Evolutionary conservation across 2,888 invertebrate genomes (phyloP).

Genomic region (Eugnorisma glareosa): DNA sequence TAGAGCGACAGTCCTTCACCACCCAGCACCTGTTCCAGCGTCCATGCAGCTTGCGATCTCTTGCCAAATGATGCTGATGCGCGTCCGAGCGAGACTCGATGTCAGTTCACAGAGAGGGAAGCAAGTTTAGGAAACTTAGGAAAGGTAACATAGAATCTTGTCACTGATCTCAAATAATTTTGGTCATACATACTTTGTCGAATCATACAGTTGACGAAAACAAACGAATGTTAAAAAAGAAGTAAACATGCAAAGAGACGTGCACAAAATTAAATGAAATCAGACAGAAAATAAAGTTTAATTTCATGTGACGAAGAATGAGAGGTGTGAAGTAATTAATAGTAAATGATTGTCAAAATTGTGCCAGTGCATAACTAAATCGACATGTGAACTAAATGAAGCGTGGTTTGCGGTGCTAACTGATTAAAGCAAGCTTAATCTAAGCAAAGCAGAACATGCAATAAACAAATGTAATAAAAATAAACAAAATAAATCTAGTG

Average conservation of each 20-base stretch:
- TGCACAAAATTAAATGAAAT: conserved; percentile 90
- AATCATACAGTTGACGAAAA: conserved; percentile 59
- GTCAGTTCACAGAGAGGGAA: conserved; percentile 75
- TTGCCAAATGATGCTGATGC: conserved; percentile 83
- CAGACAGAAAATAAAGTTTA: conserved; percentile 74
- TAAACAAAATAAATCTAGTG: conserved; percentile 70
- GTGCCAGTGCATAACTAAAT: conserved; percentile 58
- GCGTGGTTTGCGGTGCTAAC: conserved; percentile 70
- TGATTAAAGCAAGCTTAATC: conserved; percentile 71
- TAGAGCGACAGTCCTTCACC: conserved; percentile 82
- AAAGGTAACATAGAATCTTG: conserved; percentile 84
- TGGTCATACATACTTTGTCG: conserved; percentile 68
- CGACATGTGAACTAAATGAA: conserved; percentile 65
- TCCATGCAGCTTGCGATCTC: conserved; percentile 87
- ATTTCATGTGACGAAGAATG: conserved; percentile 55
- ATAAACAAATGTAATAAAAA: conserved; percentile 73
- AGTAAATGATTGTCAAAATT: conserved; percentile 51
- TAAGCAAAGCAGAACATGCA: conserved; percentile 82
- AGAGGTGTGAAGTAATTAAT: conserved; percentile 54
- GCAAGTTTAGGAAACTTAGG: conserved; percentile 74
- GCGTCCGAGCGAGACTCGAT: conserved; percentile 77
- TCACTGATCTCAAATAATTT: conserved; percentile 90
- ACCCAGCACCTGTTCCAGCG: conserved; percentile 85
- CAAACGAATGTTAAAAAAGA: conserved; percentile 64
- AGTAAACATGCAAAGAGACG: conserved; percentile 71